These are phyloP conservation scores for Prorops nasuta DNA, from an alignment of 1,140 invertebrate species.

Conservation along the genomic window DNA sequence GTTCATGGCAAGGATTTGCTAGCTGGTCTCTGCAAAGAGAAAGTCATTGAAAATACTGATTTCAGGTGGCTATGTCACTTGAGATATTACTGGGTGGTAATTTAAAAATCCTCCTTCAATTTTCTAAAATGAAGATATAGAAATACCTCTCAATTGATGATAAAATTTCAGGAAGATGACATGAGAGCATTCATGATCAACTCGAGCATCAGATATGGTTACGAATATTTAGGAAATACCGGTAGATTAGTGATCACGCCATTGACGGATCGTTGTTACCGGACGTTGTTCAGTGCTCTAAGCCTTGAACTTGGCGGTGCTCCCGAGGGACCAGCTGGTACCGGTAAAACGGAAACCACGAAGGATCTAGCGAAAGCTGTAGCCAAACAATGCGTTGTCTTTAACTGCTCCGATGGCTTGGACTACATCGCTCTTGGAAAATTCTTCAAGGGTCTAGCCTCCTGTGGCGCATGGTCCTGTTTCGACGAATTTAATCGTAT, in stretches of 20 bases:
- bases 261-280: slow-evolving; percentile 89
- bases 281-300: slow-evolving; percentile 88
- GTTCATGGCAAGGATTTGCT: slow-evolving; percentile 90
- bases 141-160: too few relatives aligned
- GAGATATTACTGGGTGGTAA: slow-evolving; percentile 90
- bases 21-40: slow-evolving; percentile 66
- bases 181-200: slow-evolving; percentile 86
- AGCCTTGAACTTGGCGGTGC: slow-evolving; percentile 85
- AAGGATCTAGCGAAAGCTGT: slow-evolving; percentile 96
- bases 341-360: slow-evolving; percentile 94
- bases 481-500: slow-evolving; percentile 95
- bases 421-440: slow-evolving; percentile 94
- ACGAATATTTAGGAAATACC: slow-evolving; percentile 93
- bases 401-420: slow-evolving; percentile 92
- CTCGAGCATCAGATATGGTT: slow-evolving; percentile 85
- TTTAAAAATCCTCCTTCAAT: too few relatives aligned
- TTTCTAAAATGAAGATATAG: too few relatives aligned
- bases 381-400: slow-evolving; percentile 95
- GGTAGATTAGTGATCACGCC: slow-evolving; percentile 86
- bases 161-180: slow-evolving; percentile 60
- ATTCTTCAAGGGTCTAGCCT: slow-evolving; percentile 95
- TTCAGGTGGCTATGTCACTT: slow-evolving; percentile 90
- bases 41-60: slow-evolving; percentile 73
- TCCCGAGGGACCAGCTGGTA: slow-evolving; percentile 91
- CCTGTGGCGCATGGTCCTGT: slow-evolving; percentile 96